A percentile compares a stretch with the other conserved stretches of the same genome.
Conservation (phyloP, 2,888 invertebrate species). For the Microchrysa polita region DNA sequence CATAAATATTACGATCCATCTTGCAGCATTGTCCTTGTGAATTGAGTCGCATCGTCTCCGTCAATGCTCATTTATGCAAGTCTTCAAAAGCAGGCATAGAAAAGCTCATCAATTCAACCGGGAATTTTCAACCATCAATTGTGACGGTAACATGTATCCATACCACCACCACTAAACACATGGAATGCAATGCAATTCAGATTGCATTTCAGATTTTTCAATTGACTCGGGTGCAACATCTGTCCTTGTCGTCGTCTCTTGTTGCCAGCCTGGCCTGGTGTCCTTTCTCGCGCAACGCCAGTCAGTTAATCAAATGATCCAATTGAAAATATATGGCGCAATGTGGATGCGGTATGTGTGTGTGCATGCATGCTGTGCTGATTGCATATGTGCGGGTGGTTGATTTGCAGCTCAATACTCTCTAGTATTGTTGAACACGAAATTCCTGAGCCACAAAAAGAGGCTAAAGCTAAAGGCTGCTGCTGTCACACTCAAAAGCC, state of each 20-base stretch:
- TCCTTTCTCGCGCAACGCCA: too few species aligned
- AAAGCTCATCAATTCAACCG: background rate
- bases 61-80: too few species aligned
- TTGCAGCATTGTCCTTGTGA: constrained; percentile 4
- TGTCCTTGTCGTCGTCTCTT: constrained; percentile 32
- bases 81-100: too few species aligned
- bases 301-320: constrained; percentile 44
- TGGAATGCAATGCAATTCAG: constrained; percentile 18
- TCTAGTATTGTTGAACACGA: too few species aligned
- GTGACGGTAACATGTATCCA: background rate
- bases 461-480: too few species aligned
- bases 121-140: background rate
- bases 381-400: too few species aligned
- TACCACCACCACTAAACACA: constrained; percentile 4
- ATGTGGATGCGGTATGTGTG: too few species aligned
- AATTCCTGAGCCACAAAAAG: too few species aligned
- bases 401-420: too few species aligned
- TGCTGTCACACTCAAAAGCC: too few species aligned
- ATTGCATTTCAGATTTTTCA: constrained; percentile 40
- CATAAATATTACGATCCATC: too few species aligned
- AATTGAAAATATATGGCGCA: constrained; percentile 14
- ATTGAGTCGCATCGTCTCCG: too few species aligned
- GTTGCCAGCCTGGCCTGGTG: constrained; percentile 20
- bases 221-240: constrained; percentile 20
- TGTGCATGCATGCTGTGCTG: background rate